phyloP scores from a whole-genome alignment of 2,888 invertebrate species.

The Plemyria rubiginata region DNA sequence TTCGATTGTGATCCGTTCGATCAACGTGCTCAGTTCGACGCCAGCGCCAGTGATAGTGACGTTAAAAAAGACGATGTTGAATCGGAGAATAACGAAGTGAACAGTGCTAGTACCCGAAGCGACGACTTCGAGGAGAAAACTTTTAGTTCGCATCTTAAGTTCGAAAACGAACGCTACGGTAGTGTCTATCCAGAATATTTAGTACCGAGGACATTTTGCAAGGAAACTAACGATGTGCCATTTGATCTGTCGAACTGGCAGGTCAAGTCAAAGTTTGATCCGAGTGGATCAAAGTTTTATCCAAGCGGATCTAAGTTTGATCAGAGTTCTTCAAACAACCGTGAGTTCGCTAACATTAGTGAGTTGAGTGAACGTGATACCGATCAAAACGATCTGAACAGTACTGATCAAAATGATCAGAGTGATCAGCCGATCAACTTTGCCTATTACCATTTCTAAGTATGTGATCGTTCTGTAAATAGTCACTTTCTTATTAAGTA shows the following conservation, averaged over 20 bases:
- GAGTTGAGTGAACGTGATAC: conserved; percentile 55
- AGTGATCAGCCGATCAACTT: conserved; percentile 75
- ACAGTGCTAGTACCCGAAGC: conserved; percentile 45
- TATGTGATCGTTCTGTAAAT: conserved; percentile 43
- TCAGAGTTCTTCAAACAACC: conserved; percentile 35
- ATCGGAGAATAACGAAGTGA: conserved; percentile 42
- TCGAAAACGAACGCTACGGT: conserved; percentile 41
- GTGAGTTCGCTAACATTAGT: conserved; percentile 51
- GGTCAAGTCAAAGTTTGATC: conserved; percentile 29
- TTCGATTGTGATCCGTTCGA: conserved; percentile 30
- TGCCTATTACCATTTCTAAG: conserved; percentile 79
- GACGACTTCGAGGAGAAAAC: conserved; percentile 42
- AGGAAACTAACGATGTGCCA: conserved; percentile 62
- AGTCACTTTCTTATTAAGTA: conserved; percentile 76
- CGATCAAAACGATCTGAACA: conserved; percentile 44
- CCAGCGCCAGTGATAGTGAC: conserved; percentile 46
- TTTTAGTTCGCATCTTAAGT: conserved; percentile 34
- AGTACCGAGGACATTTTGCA: conserved; percentile 48
- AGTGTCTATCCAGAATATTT: conserved; percentile 52
- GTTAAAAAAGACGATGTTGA: conserved; percentile 44
- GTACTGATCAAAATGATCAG: conserved; percentile 50
- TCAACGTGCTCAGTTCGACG: conserved; percentile 40
- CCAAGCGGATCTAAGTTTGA: conserved; percentile 48
- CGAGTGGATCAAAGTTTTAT: conserved; percentile 41
- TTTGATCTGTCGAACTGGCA: conserved; percentile 78